Base-by-base conservation (phyloP, 2,113 vertebrate species). In the Hippocampus mohnikei region DNA sequence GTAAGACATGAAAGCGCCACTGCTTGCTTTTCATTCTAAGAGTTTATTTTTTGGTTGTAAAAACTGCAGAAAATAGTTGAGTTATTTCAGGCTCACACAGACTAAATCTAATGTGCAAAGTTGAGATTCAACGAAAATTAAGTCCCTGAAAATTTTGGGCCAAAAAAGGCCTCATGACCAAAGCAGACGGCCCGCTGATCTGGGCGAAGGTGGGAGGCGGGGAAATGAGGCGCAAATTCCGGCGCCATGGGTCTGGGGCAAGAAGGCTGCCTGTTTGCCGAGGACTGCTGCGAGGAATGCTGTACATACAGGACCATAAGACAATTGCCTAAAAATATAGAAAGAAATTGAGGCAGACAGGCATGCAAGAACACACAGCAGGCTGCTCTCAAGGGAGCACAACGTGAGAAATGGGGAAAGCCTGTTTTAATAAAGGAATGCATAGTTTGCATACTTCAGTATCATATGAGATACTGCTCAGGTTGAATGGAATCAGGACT, bases 381-480 rank as follows among this genome's bases (percentile, higher is more conserved):
- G 70, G 75, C 79, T 56, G 68, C 41, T 76, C 79, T 80, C 77
- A 11, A 13, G 67, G 76, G 86, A 79, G 65, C 33, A 23, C 7
- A n/a, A 10, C 69, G 20, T 37, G 37, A 72, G 77, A 65, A 78
- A 74, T 69, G 76, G 77, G 63, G 21, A 75, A 8, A 67, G 73
- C 58, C 74, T 16, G 53, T 84, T 80, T 87, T 85, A 85, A 88
- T 85, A 69, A 81, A 84, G 55, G 67, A 71, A 55, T 70, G 59
- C 70, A 40, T 52, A 21, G 48, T 52, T 52, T 21, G 48, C 48
- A 52, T 52, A 52, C 20, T 52, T 52, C 48, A 52, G 5, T 52
- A 18, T 20, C 48, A 52, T 52, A 52, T 18, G 48, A 52, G 48
- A 21, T 53, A 53, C 2, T 5, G 46, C 46, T 48, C 1, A 16